Evolutionary conservation across 2,888 invertebrate genomes (phyloP), one percentile per base, ranked within the genome.

Genomic region (Eudasyphora cyanicolor): DNA sequence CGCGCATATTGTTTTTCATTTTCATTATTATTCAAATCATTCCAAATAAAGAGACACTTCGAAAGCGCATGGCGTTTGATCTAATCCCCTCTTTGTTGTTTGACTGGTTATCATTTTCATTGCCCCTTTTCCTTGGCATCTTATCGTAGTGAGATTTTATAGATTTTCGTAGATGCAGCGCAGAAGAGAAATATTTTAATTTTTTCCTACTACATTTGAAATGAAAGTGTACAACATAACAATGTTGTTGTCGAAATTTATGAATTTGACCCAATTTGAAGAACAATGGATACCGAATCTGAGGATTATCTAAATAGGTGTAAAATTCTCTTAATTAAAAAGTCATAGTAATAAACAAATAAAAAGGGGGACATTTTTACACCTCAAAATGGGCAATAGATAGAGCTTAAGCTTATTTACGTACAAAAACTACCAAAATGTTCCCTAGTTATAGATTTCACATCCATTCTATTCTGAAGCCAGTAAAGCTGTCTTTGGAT

Each of bases 251-350:
- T 38, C n/a, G 45, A 69, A 75, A 79, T 79, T 79, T 75, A 75
- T 79, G 69, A 79, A 79, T 75, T 79, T 79, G 75, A 75, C 79
- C 79, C 69, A 75, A 75, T 75, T 79, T 14, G 27, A 10, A 60
- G 75, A 32, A 62, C 64, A 64, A 69, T 24, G 64, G 27, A 64
- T 64, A 19, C 29, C 64, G 35, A 42, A 45, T 19, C 32, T 45
- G 51, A 42, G 60, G 35, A 62, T 79, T 75, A 70, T 57, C 69
- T 21, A 49, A 67, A 75, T 42, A 79, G 79, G 79, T 79, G 75
- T 79, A 75, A 79, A 79, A 60, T 79, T 57, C 69, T 70, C 75
- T 79, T 79, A 75, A 79, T 79, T 79, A 79, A 79, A 79, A 74
- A 79, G 32, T 35, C 57, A 79, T 79, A 70, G 69, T 79, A 79